Evolutionary conservation across 1,140 invertebrate species (phyloP).

Genomic region (Hyles vespertilio): DNA sequence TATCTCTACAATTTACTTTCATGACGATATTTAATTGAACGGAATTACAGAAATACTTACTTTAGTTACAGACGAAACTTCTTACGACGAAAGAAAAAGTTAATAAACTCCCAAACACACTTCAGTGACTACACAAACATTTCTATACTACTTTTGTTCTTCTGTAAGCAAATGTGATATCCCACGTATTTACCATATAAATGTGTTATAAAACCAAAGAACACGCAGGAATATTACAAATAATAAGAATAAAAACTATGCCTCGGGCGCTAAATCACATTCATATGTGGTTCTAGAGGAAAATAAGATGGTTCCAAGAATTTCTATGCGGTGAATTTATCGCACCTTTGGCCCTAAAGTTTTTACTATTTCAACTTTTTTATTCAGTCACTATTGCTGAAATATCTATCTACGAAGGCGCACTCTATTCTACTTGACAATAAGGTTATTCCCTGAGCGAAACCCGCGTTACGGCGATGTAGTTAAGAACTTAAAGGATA

Average conservation of each 20-base stretch:
- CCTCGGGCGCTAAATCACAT: slow-evolving; percentile 13
- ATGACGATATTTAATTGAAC: no score
- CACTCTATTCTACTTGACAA: slow-evolving; percentile 27
- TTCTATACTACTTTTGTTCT: slow-evolving; percentile 12
- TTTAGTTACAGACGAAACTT: no score
- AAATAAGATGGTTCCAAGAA: slow-evolving; percentile 15
- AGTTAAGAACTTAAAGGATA: slow-evolving; percentile 33
- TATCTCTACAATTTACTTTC: no score
- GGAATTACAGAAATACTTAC: no score
- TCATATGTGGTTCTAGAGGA: slow-evolving; percentile 11
- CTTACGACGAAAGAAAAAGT: neutral
- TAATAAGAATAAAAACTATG: slow-evolving; percentile 22
- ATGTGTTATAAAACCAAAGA: slow-evolving; percentile 28
- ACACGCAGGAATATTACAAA: slow-evolving; percentile 29
- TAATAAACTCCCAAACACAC: slow-evolving; percentile 1
- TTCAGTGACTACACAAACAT: neutral
- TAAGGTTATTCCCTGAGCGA: slow-evolving; percentile 24
- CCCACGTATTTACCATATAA: slow-evolving; percentile 32
- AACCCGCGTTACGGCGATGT: slow-evolving; percentile 25
- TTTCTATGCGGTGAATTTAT: slow-evolving; percentile 17
- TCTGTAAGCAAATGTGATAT: slow-evolving; percentile 26
- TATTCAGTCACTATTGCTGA: slow-evolving; percentile 18
- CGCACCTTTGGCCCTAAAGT: slow-evolving; percentile 17
- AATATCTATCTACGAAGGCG: slow-evolving; percentile 19
- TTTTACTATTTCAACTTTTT: slow-evolving; percentile 23